Conservation (phyloP, 2,888 invertebrate species). For the Hyalella azteca region DNA sequence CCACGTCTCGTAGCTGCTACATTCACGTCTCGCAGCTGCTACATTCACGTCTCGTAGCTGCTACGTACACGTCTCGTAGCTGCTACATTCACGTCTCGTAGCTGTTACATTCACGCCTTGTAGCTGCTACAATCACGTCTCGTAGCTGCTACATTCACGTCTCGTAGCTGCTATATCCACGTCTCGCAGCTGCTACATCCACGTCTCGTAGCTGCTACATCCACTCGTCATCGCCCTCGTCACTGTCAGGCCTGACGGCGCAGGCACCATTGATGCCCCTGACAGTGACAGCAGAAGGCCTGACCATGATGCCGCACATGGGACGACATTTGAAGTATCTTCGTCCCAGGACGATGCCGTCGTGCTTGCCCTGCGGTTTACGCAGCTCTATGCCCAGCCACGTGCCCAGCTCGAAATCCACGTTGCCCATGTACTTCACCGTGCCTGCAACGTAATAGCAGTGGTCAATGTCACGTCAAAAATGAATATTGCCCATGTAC, state of each 20-base stretch:
- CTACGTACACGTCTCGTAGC: too few species aligned
- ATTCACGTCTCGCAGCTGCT: too few species aligned
- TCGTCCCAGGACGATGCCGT: conserved; percentile 65
- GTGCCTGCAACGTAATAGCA: conserved; percentile 61
- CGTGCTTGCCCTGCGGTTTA: conserved; percentile 65
- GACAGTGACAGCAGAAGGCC: conserved; percentile 65
- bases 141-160: not conserved
- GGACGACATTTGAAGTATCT: conserved; percentile 65
- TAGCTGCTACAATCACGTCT: too few species aligned
- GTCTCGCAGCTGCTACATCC: not conserved
- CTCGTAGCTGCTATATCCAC: not conserved
- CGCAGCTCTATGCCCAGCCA: conserved; percentile 67
- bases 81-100: too few species aligned
- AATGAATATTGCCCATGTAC: conserved; percentile 65
- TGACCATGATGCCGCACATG: conserved; percentile 65
- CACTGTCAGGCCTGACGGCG: conserved; percentile 55
- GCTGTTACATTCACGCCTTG: too few species aligned
- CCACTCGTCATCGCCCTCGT: conserved; percentile 31
- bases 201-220: not conserved
- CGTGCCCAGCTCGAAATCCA: conserved; percentile 65
- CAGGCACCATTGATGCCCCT: conserved; percentile 66
- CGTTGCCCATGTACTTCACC: conserved; percentile 64
- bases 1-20: too few species aligned
- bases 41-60: too few species aligned
- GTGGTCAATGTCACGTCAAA: too few species aligned